phyloP scores from a whole-genome alignment of 1,140 invertebrate genomes.

The Brachionus plicatilis region DNA sequence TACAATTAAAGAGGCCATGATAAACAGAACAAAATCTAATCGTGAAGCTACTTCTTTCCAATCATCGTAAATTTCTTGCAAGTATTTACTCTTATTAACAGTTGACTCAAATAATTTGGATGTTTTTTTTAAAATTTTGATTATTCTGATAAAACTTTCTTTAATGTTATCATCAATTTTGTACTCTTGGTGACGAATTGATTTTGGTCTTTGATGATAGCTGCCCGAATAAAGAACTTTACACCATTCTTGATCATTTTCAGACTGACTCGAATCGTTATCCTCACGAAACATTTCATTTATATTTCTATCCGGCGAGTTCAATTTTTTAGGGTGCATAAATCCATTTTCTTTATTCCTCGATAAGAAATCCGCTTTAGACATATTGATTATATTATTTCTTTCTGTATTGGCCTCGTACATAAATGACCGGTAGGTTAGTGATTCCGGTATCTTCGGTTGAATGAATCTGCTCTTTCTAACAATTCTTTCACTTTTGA shows the following conservation, averaged over 20 bases:
- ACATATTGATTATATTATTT: not conserved
- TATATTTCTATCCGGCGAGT: not conserved
- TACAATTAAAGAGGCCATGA: not conserved
- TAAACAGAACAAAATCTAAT: conserved; percentile 2
- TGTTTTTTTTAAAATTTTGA: conserved; percentile 4
- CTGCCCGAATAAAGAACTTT: not conserved
- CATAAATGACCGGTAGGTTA: not conserved
- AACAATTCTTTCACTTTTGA: not conserved
- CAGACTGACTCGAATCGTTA: not conserved
- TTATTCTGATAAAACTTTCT: not conserved
- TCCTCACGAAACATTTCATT: not conserved
- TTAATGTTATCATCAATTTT: not conserved
- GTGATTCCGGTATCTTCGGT: not conserved
- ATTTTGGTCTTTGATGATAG: not conserved
- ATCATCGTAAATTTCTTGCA: conserved; percentile 21
- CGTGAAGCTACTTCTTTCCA: conserved; percentile 27
- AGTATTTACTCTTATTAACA: not conserved
- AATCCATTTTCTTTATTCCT: not conserved
- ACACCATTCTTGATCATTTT: not conserved
- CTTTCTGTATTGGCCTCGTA: not conserved
- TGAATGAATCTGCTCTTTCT: not conserved
- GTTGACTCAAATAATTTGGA: not conserved
- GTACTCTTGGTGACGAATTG: not conserved
- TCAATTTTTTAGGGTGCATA: not conserved
- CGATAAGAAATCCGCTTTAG: not conserved